phyloP scores from a whole-genome alignment of 2,797 vertebrate species.

The Chloroceryle amazona region DNA sequence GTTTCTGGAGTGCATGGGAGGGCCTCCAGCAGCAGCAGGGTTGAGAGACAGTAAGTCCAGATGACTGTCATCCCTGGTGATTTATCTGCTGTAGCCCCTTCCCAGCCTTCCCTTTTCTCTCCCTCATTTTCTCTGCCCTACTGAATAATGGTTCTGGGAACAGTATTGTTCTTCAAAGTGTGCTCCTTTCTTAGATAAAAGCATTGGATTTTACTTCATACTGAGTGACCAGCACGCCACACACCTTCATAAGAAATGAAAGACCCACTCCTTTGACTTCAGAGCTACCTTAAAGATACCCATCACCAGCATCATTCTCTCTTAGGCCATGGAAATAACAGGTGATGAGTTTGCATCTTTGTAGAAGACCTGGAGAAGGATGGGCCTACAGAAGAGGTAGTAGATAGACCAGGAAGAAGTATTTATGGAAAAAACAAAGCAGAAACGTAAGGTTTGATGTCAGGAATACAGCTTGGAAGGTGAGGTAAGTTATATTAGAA shows the following conservation, averaged over 20 bases:
- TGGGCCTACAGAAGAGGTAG: background rate
- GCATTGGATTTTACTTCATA: background rate
- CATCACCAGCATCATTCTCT: background rate
- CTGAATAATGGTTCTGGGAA: background rate
- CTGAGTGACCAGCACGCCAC: background rate
- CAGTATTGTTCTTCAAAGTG: background rate
- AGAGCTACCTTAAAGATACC: background rate
- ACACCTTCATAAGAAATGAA: background rate
- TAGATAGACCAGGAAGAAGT: background rate
- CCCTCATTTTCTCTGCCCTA: background rate
- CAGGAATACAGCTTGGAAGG: background rate
- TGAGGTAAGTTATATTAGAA: background rate
- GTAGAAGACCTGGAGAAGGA: background rate
- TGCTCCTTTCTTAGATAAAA: background rate
- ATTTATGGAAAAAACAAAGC: background rate
- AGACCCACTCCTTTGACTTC: background rate
- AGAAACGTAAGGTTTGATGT: background rate
- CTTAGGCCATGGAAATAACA: background rate
- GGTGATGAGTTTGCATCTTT: background rate
- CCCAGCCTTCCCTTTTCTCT: background rate
- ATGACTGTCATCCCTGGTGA: background rate
- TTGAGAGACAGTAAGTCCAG: background rate
- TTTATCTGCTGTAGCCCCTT: background rate
- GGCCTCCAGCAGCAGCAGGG: background rate
- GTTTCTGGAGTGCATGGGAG: background rate